Evolutionary conservation across 1,140 invertebrate genomes (phyloP), one percentile per base, ranked within the genome.

Genomic region (Helicoverpa zea): DNA sequence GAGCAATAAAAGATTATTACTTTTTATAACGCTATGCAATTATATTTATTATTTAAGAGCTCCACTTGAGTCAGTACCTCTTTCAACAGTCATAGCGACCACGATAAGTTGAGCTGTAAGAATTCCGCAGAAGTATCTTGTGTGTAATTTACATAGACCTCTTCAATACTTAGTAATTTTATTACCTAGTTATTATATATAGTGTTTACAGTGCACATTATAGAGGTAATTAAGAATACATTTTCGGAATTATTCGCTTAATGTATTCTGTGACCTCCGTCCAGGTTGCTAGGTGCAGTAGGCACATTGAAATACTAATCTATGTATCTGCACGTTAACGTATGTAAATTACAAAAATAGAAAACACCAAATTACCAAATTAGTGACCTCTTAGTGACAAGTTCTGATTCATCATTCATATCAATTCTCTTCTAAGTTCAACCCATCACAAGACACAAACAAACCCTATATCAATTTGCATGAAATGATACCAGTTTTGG

Each of bases 11-110:
- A 63, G 43, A 61, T 63, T 61, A 75, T 75, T 49, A 75, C 58
- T 75, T 61, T 73, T 73, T 73, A 73, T 75, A 75, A 49, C 58
- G 18, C 56, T 47, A 61, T 75, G 56, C 54, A 61, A 61, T 75
- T 61, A 59, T 59, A 61, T 59, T 61, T 75, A 61, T 61, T 75
- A 63, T 75, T 75, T 63, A 18, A 75, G n/a, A 61, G 73, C 58
- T 73, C 43, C 11, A 63, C 18, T 51, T 23, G 12, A 14, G 11
- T 5, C 54, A 30, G 73, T 63, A 23, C 51, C 43, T 13, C 56
- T 63, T 43, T 2, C 58, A 61, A 61, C 56, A 12, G 30, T 12
- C 63, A 49, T 63, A n/a, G 13, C n/a, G 13, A 13, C 73, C 73
- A 75, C 14, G 61, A 10, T 75, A 75, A 29, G 11, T 49, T 75